Percentiles rank a stretch among this genome's conserved stretches.
phyloP scores from a whole-genome alignment of 2,113 vertebrate species.

The Geothlypis trichas region DNA sequence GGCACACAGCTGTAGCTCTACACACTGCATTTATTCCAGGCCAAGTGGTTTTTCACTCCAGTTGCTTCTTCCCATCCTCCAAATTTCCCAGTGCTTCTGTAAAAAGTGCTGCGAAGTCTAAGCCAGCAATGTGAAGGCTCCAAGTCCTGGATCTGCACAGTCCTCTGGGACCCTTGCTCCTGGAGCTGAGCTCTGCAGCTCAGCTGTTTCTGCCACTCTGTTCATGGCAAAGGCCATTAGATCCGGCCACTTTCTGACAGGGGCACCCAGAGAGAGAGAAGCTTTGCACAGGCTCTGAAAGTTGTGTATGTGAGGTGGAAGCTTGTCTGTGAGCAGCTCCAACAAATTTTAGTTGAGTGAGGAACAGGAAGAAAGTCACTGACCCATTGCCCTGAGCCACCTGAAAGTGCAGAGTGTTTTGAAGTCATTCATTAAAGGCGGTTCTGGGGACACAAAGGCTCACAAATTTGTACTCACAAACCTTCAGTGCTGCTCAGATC shows the following conservation, averaged over 20 bases:
- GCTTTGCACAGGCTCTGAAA: not conserved
- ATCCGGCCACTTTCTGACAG: not conserved
- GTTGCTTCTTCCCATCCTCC: not conserved
- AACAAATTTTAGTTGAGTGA: not conserved
- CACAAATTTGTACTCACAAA: not conserved
- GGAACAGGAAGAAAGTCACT: not conserved
- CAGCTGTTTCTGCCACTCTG: not conserved
- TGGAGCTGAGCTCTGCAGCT: not conserved
- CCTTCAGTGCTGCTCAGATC: not conserved
- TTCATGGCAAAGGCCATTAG: not conserved
- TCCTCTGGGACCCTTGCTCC: not conserved
- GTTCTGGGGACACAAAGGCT: not conserved
- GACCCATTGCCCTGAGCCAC: not conserved
- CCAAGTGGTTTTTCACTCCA: not conserved
- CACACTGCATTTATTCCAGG: not conserved
- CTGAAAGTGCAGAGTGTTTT: not conserved
- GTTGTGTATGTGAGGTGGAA: not conserved
- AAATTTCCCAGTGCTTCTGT: not conserved
- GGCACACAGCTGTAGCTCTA: not conserved
- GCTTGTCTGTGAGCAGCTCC: not conserved
- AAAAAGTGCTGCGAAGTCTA: not conserved
- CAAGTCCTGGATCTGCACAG: fast-evolving
- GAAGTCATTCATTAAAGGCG: not conserved
- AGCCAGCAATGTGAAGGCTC: not conserved
- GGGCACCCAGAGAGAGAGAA: not conserved